Evolutionary conservation across 2,113 vertebrate genomes (phyloP).

Genomic region (Pterophyllum scalare): DNA sequence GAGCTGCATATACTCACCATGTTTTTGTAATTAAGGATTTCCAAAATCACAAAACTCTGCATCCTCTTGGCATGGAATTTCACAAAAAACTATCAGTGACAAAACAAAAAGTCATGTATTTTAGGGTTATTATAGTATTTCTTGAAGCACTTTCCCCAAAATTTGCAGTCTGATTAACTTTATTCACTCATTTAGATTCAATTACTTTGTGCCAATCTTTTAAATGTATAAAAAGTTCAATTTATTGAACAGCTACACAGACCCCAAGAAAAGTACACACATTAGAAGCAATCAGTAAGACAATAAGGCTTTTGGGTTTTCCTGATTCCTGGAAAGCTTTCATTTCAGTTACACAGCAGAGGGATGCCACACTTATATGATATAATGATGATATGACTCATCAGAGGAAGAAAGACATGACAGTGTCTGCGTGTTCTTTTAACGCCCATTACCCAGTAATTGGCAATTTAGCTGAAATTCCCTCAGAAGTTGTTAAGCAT

Average conservation of each 20-base stretch:
- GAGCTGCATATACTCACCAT: not conserved
- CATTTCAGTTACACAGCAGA: not conserved
- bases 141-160: not conserved
- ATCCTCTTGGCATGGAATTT: not conserved
- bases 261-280: not conserved
- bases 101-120: not conserved
- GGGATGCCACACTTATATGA: not conserved
- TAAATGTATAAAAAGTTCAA: not conserved
- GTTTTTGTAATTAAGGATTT: not conserved
- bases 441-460: slow-evolving; percentile 23
- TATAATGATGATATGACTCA: too few species aligned
- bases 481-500: slow-evolving; percentile 17
- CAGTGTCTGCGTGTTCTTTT: not conserved
- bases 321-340: slow-evolving; percentile 7
- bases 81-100: not conserved
- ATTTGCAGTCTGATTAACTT: not conserved
- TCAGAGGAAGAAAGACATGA: not conserved
- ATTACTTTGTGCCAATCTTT: not conserved
- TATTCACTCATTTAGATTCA: not conserved
- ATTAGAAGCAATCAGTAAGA: not conserved
- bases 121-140: not conserved
- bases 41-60: too few species aligned
- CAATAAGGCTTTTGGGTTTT: not conserved
- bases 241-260: not conserved
- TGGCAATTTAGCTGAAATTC: slow-evolving; percentile 20